A percentile compares a stretch with the other conserved stretches of the same genome.
Evolutionary conservation across 2,888 invertebrate genomes (phyloP).

Genomic region (Gisinianus flammeolus): DNA sequence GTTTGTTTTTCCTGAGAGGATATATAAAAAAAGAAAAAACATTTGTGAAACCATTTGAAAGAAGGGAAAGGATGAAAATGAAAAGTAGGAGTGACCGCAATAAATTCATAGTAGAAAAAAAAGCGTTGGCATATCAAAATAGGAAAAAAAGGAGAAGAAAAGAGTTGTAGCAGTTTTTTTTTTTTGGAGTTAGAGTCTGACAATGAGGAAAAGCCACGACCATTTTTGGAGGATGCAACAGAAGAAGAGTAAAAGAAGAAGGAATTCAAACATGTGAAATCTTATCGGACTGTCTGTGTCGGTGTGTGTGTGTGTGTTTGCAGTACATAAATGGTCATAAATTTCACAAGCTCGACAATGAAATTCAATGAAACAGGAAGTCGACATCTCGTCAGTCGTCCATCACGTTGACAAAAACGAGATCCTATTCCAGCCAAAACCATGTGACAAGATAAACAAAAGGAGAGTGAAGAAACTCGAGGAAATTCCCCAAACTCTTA

Average conservation of each 20-base stretch:
- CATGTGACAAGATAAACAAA: constrained; percentile 11
- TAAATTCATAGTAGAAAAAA: no score
- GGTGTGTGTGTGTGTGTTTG: neutral
- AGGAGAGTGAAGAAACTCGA: neutral
- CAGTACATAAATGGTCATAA: constrained; percentile 17
- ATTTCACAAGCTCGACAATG: constrained; percentile 7
- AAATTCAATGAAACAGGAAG: constrained; percentile 32
- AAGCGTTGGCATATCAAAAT: no score
- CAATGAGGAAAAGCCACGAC: no score
- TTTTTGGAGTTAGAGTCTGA: no score
- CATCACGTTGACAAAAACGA: constrained; percentile 34
- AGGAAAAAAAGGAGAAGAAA: no score
- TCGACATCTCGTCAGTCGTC: constrained; percentile 34
- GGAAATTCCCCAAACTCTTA: constrained; percentile 8
- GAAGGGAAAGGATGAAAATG: no score
- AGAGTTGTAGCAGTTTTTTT: no score
- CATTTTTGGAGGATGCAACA: no score
- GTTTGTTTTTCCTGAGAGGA: no score
- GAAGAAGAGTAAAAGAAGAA: neutral
- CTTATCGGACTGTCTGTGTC: neutral
- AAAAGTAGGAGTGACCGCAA: no score
- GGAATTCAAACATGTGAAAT: neutral
- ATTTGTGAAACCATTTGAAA: no score
- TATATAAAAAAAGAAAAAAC: no score
- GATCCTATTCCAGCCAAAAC: neutral